These are phyloP conservation scores for Smutsia gigantea DNA, from an alignment of 2,797 vertebrate species.

Conservation along the genomic window DNA sequence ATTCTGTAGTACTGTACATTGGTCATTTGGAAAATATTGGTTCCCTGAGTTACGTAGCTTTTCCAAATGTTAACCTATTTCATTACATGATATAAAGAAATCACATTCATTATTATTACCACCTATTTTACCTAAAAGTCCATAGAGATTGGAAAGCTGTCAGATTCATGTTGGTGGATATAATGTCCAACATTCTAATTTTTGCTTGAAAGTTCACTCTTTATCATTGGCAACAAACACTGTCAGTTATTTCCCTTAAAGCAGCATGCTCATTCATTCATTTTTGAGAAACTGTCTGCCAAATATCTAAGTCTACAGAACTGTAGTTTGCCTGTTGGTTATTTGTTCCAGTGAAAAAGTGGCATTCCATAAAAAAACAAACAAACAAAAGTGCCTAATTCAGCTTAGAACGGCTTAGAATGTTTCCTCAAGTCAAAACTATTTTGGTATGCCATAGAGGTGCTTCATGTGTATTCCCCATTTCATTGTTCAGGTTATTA, in stretches of 20 bases:
- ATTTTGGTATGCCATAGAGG: not conserved
- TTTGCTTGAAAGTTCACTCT: not conserved
- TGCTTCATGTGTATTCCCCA: not conserved
- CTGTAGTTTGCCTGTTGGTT: not conserved
- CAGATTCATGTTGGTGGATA: not conserved
- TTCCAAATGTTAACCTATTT: not conserved
- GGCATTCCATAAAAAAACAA: not conserved
- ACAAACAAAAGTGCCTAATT: not conserved
- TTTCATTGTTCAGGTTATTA: not conserved
- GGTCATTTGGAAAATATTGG: not conserved
- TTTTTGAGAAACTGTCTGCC: not conserved
- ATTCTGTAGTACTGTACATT: not conserved
- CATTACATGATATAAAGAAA: not conserved
- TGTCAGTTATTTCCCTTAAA: not conserved
- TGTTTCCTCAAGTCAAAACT: not conserved
- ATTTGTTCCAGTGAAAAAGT: not conserved
- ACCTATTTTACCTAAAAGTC: not conserved
- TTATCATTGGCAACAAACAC: not conserved
- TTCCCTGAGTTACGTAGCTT: not conserved
- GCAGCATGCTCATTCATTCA: not conserved
- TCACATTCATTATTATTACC: not conserved
- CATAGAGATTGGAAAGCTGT: not conserved
- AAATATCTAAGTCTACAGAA: not conserved
- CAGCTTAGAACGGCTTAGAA: not conserved
- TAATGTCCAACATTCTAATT: not conserved